Evolutionary conservation across 2,888 invertebrate species (phyloP).

Genomic region (Prenolepis imparis): DNA sequence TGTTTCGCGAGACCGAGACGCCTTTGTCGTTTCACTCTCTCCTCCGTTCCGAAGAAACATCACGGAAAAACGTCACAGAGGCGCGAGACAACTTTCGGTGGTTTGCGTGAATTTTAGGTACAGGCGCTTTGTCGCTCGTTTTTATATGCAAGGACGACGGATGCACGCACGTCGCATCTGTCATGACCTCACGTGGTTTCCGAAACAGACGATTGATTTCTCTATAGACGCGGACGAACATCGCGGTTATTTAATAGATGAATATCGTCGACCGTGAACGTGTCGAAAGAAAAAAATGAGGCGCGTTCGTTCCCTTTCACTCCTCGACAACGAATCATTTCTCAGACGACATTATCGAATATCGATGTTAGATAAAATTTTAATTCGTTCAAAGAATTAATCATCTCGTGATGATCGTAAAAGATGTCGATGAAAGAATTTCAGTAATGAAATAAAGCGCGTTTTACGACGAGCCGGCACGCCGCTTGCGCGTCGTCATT

Average conservation of each 20-base stretch:
- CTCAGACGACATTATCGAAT: neutral
- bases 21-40: constrained; percentile 11
- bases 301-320: neutral
- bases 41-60: constrained; percentile 15
- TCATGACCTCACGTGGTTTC: constrained; percentile 29
- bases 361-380: neutral
- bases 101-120: constrained; percentile 24
- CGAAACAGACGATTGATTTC: constrained; percentile 13
- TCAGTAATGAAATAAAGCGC: neutral
- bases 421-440: neutral
- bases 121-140: constrained; percentile 15
- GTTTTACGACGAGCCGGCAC: neutral
- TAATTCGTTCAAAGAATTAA: neutral
- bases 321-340: neutral
- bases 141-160: constrained; percentile 33
- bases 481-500: constrained; percentile 32
- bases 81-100: constrained; percentile 1
- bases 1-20: constrained; percentile 54
- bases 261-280: no score
- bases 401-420: neutral
- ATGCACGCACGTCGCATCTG: constrained; percentile 67
- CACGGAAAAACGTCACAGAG: neutral
- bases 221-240: neutral
- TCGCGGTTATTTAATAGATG: neutral
- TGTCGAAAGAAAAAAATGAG: constrained; percentile 22